Conservation (phyloP, 2,888 invertebrate species). For the Rugalucina vietnamica region DNA sequence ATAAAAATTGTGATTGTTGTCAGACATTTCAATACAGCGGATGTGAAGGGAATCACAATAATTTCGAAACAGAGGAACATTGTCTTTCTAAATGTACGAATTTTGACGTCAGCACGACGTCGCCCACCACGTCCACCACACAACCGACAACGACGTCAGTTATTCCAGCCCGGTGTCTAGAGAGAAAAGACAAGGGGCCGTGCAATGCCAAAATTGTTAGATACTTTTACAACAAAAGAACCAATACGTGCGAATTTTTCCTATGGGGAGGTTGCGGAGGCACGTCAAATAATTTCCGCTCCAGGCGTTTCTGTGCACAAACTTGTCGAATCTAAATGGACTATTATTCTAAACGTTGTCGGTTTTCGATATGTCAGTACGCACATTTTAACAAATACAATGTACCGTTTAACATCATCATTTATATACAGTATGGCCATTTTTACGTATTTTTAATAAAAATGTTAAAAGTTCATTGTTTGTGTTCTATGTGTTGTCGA, state of each 20-base stretch:
- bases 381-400: too few species aligned
- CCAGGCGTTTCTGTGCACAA: neutral
- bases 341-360: too few species aligned
- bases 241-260: neutral
- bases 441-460: too few species aligned
- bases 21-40: neutral
- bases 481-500: too few species aligned
- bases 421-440: too few species aligned
- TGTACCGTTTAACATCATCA: too few species aligned
- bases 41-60: neutral
- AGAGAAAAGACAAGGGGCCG: neutral
- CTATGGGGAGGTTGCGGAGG: neutral
- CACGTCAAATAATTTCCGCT: neutral
- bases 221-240: neutral
- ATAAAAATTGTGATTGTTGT: neutral
- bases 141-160: neutral
- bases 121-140: neutral
- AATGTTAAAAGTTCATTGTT: too few species aligned
- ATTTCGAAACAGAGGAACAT: neutral
- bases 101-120: neutral
- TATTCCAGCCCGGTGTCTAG: neutral
- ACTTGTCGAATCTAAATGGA: too few species aligned
- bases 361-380: too few species aligned
- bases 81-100: neutral
- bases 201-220: neutral